Conservation (phyloP, 2,113 vertebrate species). For the Myotis brandtii region DNA sequence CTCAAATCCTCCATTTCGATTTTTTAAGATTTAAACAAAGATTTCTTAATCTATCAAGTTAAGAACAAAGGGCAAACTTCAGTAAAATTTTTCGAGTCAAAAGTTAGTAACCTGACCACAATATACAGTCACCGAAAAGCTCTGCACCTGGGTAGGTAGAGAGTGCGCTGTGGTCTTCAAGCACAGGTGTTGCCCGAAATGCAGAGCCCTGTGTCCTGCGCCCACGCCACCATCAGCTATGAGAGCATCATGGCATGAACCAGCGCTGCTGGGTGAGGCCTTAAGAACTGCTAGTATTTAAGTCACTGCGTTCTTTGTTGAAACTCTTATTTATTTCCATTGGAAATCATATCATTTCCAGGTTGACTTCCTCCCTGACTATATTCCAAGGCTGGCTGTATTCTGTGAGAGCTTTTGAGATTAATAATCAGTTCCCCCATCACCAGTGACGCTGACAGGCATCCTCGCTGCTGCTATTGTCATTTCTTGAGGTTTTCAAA, state of each 20-base stretch:
- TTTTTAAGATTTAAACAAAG: not conserved
- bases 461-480: constrained; percentile 21
- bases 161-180: not conserved
- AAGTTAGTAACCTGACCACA: not conserved
- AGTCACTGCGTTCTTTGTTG: not conserved
- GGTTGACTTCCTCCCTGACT: constrained; percentile 16
- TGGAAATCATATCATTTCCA: not conserved
- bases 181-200: not conserved
- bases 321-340: not conserved
- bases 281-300: not conserved
- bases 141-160: not conserved
- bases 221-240: not conserved
- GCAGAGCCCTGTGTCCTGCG: not conserved
- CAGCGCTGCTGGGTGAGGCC: too few species aligned
- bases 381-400: not conserved
- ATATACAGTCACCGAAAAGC: not conserved
- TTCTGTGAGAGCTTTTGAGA: constrained; percentile 14
- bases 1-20: not conserved
- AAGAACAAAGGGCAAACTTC: not conserved
- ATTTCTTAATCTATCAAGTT: not conserved
- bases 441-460: not conserved
- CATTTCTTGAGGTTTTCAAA: constrained; percentile 60
- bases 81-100: not conserved
- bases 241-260: not conserved
- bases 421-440: constrained; percentile 28